Base-by-base conservation (phyloP, 2,113 vertebrate species). In the Casuarius casuarius region DNA sequence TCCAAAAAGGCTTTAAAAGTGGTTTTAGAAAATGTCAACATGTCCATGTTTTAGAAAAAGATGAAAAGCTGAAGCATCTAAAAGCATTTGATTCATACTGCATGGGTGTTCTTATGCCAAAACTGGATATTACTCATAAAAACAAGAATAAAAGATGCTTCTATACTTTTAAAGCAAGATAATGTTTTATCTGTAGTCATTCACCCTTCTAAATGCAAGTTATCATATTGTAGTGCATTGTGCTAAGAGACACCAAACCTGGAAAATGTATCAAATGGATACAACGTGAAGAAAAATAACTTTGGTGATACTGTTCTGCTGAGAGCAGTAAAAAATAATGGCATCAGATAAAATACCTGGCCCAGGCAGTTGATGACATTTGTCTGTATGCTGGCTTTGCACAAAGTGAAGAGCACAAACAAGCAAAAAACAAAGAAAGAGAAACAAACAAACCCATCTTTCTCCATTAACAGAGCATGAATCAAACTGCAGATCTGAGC, bases 101-200 rank as follows among this genome's bases (percentile, higher is more conserved):
- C 3, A 1, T 85, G 48, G 70, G n/a, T 74, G 61, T 68, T 90
- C 33, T 70, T 29, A 58, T 44, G 74, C 61, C 84, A 80, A 79
- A 94, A 74, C 38, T 94, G n/a, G 8, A n/a, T 85, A 82, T 46
- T 68, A 68, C 51, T 67, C 58, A 38, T 86, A 86, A 92, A 91
- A 96, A 84, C 12, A 84, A 68, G 74, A 73, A 48, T 46, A 83
- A 93, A 96, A 89, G 58, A 31, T 29, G 75, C 26, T 90, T 94
- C 20, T 44, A 48, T 18, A 42, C 23, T 59, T 76, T 66, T 67
- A 82, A 94, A 81, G 85, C 26, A 91, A 71, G 68, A 83, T 86
- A 83, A 62, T 54, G 7, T 72, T 96, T 88, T 82, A 82, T 93
- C 71, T 66, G 3, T n/a, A 91, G 29, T 80, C 77, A 87, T 58